phyloP scores from a whole-genome alignment of 2,888 invertebrate species.

The Drosophila picticornis region DNA sequence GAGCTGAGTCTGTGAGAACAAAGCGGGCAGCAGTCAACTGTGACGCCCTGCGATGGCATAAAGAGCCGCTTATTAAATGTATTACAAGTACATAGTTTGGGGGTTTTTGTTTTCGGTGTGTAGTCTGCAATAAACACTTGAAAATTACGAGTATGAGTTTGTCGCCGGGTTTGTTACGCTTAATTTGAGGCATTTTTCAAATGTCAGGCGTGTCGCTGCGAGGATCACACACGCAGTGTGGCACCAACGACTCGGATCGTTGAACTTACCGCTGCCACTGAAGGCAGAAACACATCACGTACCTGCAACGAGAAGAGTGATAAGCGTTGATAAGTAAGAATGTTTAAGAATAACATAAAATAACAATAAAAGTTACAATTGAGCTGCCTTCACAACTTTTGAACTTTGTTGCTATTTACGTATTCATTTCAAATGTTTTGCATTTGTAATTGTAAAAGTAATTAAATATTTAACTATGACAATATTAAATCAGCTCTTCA shows the following conservation, averaged over 20 bases:
- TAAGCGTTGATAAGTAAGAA: constrained; percentile 10
- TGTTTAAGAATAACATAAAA: neutral
- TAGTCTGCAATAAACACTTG: constrained; percentile 62
- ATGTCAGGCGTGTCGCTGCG: constrained; percentile 60
- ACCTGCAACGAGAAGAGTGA: constrained; percentile 50
- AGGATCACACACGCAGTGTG: constrained; percentile 58
- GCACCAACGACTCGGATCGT: neutral
- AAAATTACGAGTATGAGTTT: constrained; percentile 49
- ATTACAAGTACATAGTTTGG: constrained; percentile 27
- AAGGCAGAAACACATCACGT: constrained; percentile 13
- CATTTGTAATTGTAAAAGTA: neutral
- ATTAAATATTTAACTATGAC: neutral
- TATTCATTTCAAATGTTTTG: neutral
- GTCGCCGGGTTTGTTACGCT: constrained; percentile 42
- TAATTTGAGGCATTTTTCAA: constrained; percentile 58
- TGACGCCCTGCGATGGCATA: constrained; percentile 64
- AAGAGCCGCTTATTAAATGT: constrained; percentile 58
- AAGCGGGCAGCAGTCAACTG: constrained; percentile 38
- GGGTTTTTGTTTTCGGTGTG: neutral
- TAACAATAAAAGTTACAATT: too few relatives aligned
- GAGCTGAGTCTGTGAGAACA: constrained; percentile 21
- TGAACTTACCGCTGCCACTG: constrained; percentile 35
- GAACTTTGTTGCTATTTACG: neutral
- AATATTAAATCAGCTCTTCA: neutral
- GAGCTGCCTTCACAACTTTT: neutral